These are phyloP conservation scores for Salvator merianae DNA, from an alignment of 2,113 vertebrate genomes.

Conservation along the genomic window DNA sequence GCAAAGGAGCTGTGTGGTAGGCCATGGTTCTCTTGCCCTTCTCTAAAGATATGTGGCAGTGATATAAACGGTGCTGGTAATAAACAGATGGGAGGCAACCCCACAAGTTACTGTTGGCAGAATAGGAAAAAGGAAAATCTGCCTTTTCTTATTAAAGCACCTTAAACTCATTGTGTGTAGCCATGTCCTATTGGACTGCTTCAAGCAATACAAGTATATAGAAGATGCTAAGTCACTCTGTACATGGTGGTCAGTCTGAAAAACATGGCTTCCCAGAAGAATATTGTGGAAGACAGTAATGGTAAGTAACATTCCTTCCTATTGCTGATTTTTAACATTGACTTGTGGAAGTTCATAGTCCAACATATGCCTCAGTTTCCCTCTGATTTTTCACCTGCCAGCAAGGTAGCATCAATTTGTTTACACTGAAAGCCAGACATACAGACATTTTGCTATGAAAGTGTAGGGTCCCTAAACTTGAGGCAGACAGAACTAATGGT, in stretches of 20 bases:
- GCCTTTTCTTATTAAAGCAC: neutral
- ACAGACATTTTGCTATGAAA: neutral
- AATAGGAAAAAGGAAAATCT: neutral
- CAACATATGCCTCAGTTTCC: slow-evolving; percentile 16
- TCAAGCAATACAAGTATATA: neutral
- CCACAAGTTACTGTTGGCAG: no score
- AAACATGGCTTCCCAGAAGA: neutral
- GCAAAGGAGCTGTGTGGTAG: no score
- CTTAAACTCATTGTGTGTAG: neutral
- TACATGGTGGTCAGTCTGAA: neutral
- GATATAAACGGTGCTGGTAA: no score
- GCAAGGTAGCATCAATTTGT: neutral
- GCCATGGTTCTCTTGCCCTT: no score
- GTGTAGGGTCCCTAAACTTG: neutral
- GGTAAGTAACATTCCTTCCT: neutral
- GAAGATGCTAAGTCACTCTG: neutral
- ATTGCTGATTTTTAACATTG: neutral
- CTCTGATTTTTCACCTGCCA: neutral
- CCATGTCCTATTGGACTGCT: neutral
- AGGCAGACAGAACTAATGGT: neutral
- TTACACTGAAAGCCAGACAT: neutral
- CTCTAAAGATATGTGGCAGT: no score
- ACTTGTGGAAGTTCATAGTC: neutral
- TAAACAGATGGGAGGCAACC: no score
- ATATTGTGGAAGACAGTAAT: neutral